Evolutionary conservation across 2,113 vertebrate species (phyloP).

Genomic region (Chaetorhynchus papuensis): DNA sequence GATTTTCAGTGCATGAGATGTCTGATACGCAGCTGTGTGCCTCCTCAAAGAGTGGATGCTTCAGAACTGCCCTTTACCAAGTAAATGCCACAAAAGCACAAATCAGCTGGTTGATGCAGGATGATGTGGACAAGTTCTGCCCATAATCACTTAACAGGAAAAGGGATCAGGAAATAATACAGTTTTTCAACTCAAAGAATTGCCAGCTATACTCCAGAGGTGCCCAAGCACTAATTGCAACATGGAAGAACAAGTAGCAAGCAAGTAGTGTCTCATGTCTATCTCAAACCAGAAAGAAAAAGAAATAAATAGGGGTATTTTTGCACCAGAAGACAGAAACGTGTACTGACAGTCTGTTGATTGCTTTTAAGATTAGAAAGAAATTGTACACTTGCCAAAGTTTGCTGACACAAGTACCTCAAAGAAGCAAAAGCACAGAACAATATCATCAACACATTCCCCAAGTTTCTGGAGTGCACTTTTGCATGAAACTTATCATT

Average conservation of each 20-base stretch:
- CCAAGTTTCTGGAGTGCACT: background rate
- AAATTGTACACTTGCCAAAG: background rate
- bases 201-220: background rate
- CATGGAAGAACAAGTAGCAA: background rate
- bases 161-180: background rate
- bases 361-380: background rate
- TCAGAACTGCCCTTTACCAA: constrained; percentile 39
- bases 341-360: background rate
- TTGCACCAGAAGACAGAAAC: background rate
- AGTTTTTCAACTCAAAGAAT: background rate
- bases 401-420: background rate
- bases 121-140: background rate
- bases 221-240: background rate
- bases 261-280: background rate
- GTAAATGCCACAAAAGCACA: constrained; percentile 50
- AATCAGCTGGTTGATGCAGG: constrained; percentile 3
- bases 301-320: background rate
- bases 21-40: background rate
- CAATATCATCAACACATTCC: background rate
- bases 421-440: background rate
- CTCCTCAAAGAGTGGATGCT: constrained; percentile 1
- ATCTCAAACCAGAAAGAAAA: background rate
- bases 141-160: background rate
- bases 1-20: background rate
- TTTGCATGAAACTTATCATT: background rate